Evolutionary conservation across 2,888 invertebrate species (phyloP), one percentile per base, ranked within the genome.

Genomic region (Drosophila silvestris): DNA sequence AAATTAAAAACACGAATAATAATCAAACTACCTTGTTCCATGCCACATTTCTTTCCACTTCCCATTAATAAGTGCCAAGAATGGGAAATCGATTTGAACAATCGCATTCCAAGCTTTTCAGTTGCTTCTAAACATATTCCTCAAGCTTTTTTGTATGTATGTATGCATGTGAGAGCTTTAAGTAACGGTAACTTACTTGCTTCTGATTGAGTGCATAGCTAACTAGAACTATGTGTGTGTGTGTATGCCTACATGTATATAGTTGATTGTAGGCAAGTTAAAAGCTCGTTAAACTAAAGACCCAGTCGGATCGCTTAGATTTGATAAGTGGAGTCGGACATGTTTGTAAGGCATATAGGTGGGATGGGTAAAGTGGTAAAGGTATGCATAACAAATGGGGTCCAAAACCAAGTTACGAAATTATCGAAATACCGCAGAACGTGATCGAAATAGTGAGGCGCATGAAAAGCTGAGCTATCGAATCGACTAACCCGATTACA

Each of bases 361-460:
- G 33, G 41, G 37, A 5, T 19, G 47, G 35, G n/a, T 53, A 56
- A n/a, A n/a, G 59, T 16, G 26, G 28, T 9, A 28, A 16, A 22
- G 52, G 71, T 57, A 69, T 74, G 71, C 77, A 70, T 79, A 66
- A 74, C 66, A 70, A 74, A 59, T 53, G 54, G 33, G n/a, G n/a
- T 47, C 35, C 16, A 19, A 41, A 35, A 35, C 50, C 51, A 64
- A 64, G 71, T 87, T 90, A 90, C 81, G 89, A 90, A 75, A 87
- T 81, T 41, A 39, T 33, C 26, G 41, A 32, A 66, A 41, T 47
- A 53, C 47, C 19, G 26, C 41, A 51, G 64, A 76, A 78, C 88
- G 89, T 86, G 85, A 78, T 81, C 41, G 60, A 68, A 82, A 88
- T 87, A 65, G 60, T 70, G 62, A 81, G 77, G 57, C 69, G 63